Base-by-base conservation (phyloP, 2,888 invertebrate species). In the Gymnocheta viridis region DNA sequence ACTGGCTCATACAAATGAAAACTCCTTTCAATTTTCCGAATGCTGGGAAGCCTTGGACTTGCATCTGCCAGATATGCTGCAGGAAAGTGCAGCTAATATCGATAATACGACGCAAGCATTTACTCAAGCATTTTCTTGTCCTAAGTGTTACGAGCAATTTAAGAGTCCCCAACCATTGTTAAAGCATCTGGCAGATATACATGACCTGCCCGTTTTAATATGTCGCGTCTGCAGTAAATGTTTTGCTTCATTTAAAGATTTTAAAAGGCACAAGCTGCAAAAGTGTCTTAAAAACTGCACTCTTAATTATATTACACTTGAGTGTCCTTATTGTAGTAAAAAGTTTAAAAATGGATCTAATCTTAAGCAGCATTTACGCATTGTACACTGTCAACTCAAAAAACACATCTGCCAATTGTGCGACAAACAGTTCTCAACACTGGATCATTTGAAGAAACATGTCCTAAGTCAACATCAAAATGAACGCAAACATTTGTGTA, bases 391-490 rank as follows among this genome's bases (percentile, higher is more conserved):
- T 0, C 83, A 85, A 10, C 35, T 85, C 1, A 89, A 88, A 67
- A 79, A 86, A 12, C 86, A 89, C 56, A 62, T 85, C 27, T 89
- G 89, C 38, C 85, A 85, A 22, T 78, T 88, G 5, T 89, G 89
- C 64, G 88, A 88, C 64, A 86, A 87, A 27, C 86, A 85, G 38
- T 89, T 87, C 67, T 85, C 88, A 3, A 88, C 88, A 7, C 74
- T 87, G 17, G 88, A 88, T 76, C 89, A 88, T 82, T 64, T 88
- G 17, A 88, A 87, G 64, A 89, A 89, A 56, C 89, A 89, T 77
- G 87, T 88, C 17, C 81, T 87, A 22, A 88, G 88, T 29, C 86
- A 87, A 35, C 88, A 88, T 85, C 88, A 88, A 76, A 88, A 88
- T 56, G 88, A 89, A 69, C 85, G 88, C 6, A 87, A 87, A 70